Evolutionary conservation across 2,797 vertebrate genomes (phyloP), one percentile per base, ranked within the genome.

Genomic region (Aeoliscus strigatus): DNA sequence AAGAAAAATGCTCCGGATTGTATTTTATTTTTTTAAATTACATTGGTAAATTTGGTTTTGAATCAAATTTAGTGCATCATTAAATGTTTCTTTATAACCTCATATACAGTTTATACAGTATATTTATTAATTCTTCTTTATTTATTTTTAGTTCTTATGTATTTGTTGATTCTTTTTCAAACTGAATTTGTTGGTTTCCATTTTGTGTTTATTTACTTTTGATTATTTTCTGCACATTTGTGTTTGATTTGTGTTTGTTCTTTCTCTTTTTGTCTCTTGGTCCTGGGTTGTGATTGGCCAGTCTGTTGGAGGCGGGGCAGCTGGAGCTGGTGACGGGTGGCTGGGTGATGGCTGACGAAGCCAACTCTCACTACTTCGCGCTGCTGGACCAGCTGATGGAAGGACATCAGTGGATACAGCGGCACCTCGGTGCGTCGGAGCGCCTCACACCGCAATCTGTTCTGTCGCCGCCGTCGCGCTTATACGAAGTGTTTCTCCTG

Each of bases 301-400:
- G 94, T 28, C 84, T 97, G 70, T 50, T 93, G 59, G 70, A 80
- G 83, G 84, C 66, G 14, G 90, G 90, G 25, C 93, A 95, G 40
- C 66, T 97, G 68, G 94, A 96, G 84, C 83, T 97, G 42, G 91
- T 93, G 53, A 94, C 93, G 0, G 94, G 94, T 21, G 94, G 94
- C 44, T 97, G 94, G 94, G 93, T 97, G 43, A 96, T 97, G 93
- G 48, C 93, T 2, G 94, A 97, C 53, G 93, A 97, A 81, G 93
- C 93, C 1, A 90, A 84, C 69, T 0, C 92, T n/a, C 94, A 95
- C 72, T 96, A 94, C 79, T 96, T 84, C 63, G 79, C 88, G 27
- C 0, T 97, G 73, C 82, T 97, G 77, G 93, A 97, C 63, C 94
- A 97, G 62, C 48, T 97, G 26, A 81, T 94, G 52, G 94, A 96